Base-by-base conservation (phyloP, 2,888 invertebrate genomes). In the Parnassius mnemosyne region DNA sequence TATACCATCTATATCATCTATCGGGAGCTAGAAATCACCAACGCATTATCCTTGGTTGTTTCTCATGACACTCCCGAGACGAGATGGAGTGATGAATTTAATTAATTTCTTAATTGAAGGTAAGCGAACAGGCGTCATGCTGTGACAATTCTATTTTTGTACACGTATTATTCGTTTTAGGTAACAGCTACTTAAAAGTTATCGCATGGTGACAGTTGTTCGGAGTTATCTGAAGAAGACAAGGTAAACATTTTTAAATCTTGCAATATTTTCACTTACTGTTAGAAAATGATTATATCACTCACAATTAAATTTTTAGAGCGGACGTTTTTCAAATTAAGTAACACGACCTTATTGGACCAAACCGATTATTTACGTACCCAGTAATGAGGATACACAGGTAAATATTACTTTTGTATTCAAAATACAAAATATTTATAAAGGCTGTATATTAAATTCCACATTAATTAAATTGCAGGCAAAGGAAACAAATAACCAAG, bases 201-300 rank as follows among this genome's bases (percentile, higher is more conserved):
- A 11, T 53, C 3, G 10, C n/a, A 47, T 16, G 16, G 25, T 1
- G n/a, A n/a, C n/a, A 57, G 61, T 43, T 61, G 61, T 16, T 61
- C 57, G 10, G 61, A 57, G 12, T 61, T 57, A 9, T 53, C 60
- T 44, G 60, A 57, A 47, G 57, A 57, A 3, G 56, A 49, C 1
- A 13, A 61, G 61, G 61, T 61, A 56, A 46, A 47, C n/a, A n/a
- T 11, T 12, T 55, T 46, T 49, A 20, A 34, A 34, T 34, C 34
- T 34, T 34, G 7, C 34, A 7, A 34, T 34, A 34, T 34, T 34
- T 34, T 34, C 34, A 34, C 34, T 34, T 34, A 34, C 7, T 7
- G 34, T 34, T 34, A 34, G 34, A 34, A 7, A 34, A 34, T 34
- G 34, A 34, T 34, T 7, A 34, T 34, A 7, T 34, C 1, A 34